These are phyloP conservation scores for Agraylea sexmaculata DNA, from an alignment of 1,140 invertebrate genomes.

Conservation along the genomic window DNA sequence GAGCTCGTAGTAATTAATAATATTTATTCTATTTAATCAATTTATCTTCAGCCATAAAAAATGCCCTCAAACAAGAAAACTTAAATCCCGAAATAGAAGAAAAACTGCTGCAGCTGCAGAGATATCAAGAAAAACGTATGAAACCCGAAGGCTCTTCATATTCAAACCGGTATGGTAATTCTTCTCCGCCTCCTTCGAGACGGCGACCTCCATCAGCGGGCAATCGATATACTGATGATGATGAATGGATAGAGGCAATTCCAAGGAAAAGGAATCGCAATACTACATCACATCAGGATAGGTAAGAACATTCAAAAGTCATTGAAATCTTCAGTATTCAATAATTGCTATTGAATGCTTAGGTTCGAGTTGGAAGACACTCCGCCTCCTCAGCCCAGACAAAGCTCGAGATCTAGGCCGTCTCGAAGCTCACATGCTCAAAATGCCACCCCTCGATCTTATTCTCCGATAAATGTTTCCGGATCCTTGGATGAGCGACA, in stretches of 20 bases:
- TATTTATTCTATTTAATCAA: slow-evolving; percentile 9
- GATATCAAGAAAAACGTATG: slow-evolving; percentile 74
- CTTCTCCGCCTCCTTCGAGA: slow-evolving; percentile 9
- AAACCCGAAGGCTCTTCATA: slow-evolving; percentile 41
- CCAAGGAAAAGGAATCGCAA: slow-evolving; percentile 35
- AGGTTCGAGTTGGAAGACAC: slow-evolving; percentile 17
- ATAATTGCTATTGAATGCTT: not conserved
- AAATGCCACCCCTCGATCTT: slow-evolving; percentile 9
- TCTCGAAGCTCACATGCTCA: slow-evolving; percentile 8
- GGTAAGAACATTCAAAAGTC: slow-evolving; percentile 1
- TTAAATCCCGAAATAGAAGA: slow-evolving; percentile 88
- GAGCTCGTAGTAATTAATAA: slow-evolving; percentile 16
- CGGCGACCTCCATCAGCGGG: slow-evolving; percentile 25
- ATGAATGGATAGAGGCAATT: slow-evolving; percentile 46
- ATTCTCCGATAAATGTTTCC: slow-evolving; percentile 9
- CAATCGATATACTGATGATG: slow-evolving; percentile 36
- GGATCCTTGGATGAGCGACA: slow-evolving; percentile 27
- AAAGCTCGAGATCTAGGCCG: slow-evolving; percentile 21
- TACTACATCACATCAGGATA: slow-evolving; percentile 8
- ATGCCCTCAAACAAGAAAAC: slow-evolving; percentile 73
- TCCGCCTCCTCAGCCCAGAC: slow-evolving; percentile 25
- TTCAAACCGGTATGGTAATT: no score
- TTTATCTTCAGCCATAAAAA: slow-evolving; percentile 57
- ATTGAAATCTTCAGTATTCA: not conserved
- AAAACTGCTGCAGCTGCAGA: slow-evolving; percentile 76